A percentile compares a stretch with the other conserved stretches of the same genome.
These are phyloP conservation scores for Campylomormyrus tamandua DNA, from an alignment of 2,113 vertebrate genomes.

Conservation along the genomic window DNA sequence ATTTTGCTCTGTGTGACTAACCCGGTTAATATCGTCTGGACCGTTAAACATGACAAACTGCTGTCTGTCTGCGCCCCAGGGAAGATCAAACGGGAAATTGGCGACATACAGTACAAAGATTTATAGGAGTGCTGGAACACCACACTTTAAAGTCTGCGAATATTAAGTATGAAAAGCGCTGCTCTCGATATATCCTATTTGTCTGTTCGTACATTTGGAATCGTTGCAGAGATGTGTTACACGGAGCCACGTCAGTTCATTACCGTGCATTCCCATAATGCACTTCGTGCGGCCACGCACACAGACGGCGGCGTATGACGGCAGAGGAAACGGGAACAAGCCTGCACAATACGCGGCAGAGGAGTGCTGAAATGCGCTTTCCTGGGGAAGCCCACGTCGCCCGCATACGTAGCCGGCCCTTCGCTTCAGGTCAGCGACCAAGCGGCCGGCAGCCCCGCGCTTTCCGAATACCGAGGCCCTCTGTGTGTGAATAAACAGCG, in stretches of 20 bases:
- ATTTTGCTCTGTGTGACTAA: no score
- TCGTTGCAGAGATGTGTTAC: background rate
- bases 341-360: background rate
- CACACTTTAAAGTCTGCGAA: background rate
- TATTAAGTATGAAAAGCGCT: background rate
- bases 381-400: background rate
- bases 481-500: background rate
- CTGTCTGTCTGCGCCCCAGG: background rate
- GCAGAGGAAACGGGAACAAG: background rate
- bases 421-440: conserved; percentile 12
- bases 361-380: background rate
- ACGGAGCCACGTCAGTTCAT: background rate
- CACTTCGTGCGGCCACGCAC: conserved; percentile 56
- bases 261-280: conserved; percentile 50
- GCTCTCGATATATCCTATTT: background rate
- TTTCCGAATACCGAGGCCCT: background rate
- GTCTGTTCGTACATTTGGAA: background rate
- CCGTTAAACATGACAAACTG: background rate
- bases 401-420: background rate
- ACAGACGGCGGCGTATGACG: conserved; percentile 21
- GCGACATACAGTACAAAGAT: background rate
- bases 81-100: background rate
- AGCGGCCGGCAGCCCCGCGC: background rate
- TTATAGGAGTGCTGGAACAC: background rate
- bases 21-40: background rate